Conservation (phyloP, 2,888 invertebrate genomes). For the Toxonevra muliebris region DNA sequence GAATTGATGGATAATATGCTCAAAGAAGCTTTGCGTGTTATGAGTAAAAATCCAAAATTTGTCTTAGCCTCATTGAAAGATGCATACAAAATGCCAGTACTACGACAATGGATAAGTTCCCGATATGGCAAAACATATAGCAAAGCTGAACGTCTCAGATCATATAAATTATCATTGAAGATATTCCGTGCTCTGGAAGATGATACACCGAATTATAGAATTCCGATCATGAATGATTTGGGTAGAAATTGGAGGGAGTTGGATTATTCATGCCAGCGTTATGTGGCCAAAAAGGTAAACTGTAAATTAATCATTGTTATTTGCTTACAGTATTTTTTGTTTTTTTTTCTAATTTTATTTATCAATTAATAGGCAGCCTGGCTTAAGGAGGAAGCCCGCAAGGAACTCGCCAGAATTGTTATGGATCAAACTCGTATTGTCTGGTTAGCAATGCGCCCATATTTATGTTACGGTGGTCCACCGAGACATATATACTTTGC, state of each 20-base stretch:
- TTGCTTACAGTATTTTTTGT: neutral
- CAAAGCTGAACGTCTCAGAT: conserved; percentile 40
- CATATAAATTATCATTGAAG: conserved; percentile 37
- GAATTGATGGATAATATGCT: conserved; percentile 51
- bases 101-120: conserved; percentile 53
- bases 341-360: no score
- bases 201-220: conserved; percentile 32
- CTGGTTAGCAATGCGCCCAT: conserved; percentile 55
- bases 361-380: conserved; percentile 37
- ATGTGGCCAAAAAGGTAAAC: conserved; percentile 44
- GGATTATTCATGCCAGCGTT: conserved; percentile 43
- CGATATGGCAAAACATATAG: conserved; percentile 53
- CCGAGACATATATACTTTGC: conserved; percentile 54
- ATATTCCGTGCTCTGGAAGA: conserved; percentile 47
- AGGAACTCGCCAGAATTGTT: conserved; percentile 46
- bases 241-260: conserved; percentile 40
- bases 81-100: conserved; percentile 50
- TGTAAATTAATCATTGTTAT: no score
- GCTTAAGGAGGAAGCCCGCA: no score
- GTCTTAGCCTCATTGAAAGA: conserved; percentile 58
- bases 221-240: conserved; percentile 40
- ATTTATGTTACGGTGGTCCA: conserved; percentile 41
- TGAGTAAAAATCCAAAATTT: conserved; percentile 51
- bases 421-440: conserved; percentile 46
- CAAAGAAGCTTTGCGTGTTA: conserved; percentile 43